These are phyloP conservation scores for Drosophila neonasuta DNA, from an alignment of 2,888 invertebrate genomes.

Conservation along the genomic window DNA sequence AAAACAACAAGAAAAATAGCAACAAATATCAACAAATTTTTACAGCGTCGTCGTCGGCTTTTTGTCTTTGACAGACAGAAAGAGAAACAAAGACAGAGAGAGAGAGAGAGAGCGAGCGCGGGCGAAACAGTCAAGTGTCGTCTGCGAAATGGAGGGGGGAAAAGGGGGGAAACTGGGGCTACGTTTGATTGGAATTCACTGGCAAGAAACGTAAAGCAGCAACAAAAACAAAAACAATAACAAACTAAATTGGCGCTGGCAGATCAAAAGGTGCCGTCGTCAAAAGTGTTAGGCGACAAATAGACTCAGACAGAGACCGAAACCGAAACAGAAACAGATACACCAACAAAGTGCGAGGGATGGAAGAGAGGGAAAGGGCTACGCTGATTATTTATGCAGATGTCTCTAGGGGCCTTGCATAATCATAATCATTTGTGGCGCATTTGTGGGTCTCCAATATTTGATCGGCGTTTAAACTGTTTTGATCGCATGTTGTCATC, in stretches of 20 bases:
- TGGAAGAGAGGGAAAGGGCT: conserved; percentile 12
- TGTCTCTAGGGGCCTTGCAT: conserved; percentile 56
- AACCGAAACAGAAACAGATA: neutral
- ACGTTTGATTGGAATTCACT: conserved; percentile 71
- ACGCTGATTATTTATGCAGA: conserved; percentile 68
- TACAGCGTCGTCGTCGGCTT: conserved; percentile 64
- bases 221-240: conserved; percentile 33
- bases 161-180: conserved; percentile 12
- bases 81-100: neutral
- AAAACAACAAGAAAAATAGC: conserved; percentile 28
- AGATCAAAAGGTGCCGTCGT: conserved; percentile 71
- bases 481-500: conserved; percentile 56
- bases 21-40: conserved; percentile 63
- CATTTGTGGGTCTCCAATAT: conserved; percentile 11
- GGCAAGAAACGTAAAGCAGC: conserved; percentile 28
- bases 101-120: neutral
- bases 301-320: conserved; percentile 17
- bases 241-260: conserved; percentile 63
- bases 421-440: conserved; percentile 30
- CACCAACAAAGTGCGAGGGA: neutral
- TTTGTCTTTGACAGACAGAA: conserved; percentile 61
- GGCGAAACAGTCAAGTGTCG: conserved; percentile 19
- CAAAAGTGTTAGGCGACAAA: conserved; percentile 70
- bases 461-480: conserved; percentile 65
- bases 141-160: conserved; percentile 5